Percentiles rank a stretch among this genome's conserved stretches.
phyloP scores from a whole-genome alignment of 2,113 vertebrate genomes.

The Neolamprologus caudopunctatus region DNA sequence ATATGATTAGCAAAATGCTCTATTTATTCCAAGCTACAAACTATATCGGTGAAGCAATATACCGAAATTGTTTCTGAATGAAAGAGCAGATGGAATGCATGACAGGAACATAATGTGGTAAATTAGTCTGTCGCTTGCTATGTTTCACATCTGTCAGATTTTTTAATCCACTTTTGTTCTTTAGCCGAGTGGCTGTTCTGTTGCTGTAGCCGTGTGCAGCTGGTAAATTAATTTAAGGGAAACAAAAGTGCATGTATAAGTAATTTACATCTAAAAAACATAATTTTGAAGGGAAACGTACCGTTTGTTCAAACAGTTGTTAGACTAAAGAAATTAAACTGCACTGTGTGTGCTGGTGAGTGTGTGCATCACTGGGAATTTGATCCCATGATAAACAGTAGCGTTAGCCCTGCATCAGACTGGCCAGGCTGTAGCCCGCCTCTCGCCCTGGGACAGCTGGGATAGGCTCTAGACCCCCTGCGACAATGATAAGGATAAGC shows the following conservation, averaged over 20 bases:
- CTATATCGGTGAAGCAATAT: neutral
- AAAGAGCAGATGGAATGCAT: slow-evolving; percentile 16
- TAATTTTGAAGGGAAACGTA: neutral
- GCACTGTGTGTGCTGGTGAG: neutral
- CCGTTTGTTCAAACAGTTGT: neutral
- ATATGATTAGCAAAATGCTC: neutral
- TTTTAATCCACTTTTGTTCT: neutral
- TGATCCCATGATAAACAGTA: neutral
- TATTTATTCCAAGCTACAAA: neutral
- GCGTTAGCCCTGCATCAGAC: neutral
- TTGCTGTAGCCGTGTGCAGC: neutral
- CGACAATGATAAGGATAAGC: neutral
- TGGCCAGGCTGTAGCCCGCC: neutral
- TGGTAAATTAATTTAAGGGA: slow-evolving; percentile 18
- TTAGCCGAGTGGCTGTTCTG: neutral
- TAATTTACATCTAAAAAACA: neutral
- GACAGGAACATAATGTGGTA: slow-evolving; percentile 7
- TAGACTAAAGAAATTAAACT: neutral
- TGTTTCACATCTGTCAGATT: slow-evolving; percentile 28
- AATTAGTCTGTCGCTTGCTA: slow-evolving; percentile 13
- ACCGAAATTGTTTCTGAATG: neutral
- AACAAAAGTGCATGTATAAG: neutral
- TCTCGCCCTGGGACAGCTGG: neutral
- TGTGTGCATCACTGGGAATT: neutral
- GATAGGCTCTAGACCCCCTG: neutral